These are phyloP conservation scores for Gobius niger DNA, from an alignment of 2,113 vertebrate genomes.

Conservation along the genomic window DNA sequence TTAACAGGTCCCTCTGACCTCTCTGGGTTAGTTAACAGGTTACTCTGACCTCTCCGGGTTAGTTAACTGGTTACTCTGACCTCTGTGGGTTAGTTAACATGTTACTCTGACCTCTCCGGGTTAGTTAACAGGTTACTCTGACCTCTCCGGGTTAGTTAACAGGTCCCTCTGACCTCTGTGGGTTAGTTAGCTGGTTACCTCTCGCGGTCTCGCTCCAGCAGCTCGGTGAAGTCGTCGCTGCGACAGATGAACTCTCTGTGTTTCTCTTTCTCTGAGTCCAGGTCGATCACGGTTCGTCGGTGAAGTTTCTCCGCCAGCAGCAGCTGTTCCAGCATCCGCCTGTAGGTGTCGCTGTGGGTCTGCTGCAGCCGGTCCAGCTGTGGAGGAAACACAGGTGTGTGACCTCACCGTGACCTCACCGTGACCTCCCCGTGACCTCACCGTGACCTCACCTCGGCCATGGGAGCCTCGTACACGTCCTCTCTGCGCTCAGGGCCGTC, in stretches of 20 bases:
- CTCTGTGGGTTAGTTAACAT: too few species aligned
- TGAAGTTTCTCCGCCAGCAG: constrained; percentile 94
- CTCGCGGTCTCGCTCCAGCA: constrained; percentile 96
- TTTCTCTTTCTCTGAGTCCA: constrained; percentile 91
- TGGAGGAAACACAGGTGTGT: not conserved
- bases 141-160: too few species aligned
- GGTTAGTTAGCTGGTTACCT: constrained; percentile 65
- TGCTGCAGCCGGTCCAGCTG: constrained; percentile 94
- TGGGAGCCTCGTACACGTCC: constrained; percentile 92
- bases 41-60: too few species aligned
- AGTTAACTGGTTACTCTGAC: too few species aligned
- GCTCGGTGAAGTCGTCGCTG: constrained; percentile 96
- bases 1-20: too few species aligned
- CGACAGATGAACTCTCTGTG: constrained; percentile 96
- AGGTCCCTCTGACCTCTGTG: too few species aligned
- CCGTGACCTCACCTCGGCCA: constrained; percentile 84
- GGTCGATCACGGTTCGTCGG: constrained; percentile 88
- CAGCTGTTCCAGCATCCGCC: constrained; percentile 97
- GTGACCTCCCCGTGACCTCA: not conserved
- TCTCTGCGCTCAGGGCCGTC: constrained; percentile 82
- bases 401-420: not conserved
- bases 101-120: too few species aligned
- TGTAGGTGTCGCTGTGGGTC: constrained; percentile 92
- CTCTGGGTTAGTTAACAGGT: too few species aligned
- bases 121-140: too few species aligned